Conservation (phyloP, 2,113 vertebrate genomes). For the Pelvicachromis taeniatus region DNA sequence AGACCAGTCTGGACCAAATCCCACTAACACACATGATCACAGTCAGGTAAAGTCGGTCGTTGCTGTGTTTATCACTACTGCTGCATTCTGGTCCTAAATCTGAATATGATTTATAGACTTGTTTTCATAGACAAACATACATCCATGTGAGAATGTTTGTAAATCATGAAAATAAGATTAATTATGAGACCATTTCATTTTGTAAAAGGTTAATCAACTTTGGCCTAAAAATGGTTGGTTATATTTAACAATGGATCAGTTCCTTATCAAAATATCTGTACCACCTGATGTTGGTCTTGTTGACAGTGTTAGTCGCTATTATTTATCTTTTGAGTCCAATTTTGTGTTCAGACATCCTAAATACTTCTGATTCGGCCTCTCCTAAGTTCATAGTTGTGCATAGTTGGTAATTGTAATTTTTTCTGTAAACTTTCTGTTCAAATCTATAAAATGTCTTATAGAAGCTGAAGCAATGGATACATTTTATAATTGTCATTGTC, state of each 20-base stretch:
- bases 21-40: background rate
- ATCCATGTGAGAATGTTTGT: background rate
- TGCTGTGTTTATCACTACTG: background rate
- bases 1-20: constrained; percentile 12
- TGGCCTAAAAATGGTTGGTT: background rate
- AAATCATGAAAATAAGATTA: background rate
- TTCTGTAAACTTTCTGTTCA: background rate
- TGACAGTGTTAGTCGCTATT: background rate
- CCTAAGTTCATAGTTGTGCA: background rate
- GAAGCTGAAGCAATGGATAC: background rate
- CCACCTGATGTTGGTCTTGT: background rate
- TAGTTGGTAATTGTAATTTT: background rate
- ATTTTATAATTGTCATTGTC: background rate
- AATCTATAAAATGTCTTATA: background rate
- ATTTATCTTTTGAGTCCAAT: background rate
- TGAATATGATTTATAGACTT: background rate
- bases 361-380: background rate
- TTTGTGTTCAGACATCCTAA: background rate
- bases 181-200: background rate
- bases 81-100: background rate
- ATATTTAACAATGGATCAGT: background rate
- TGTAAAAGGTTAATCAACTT: background rate
- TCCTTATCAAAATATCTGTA: background rate
- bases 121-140: background rate
- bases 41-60: background rate